Conservation (phyloP, 2,113 vertebrate species). For the Sphaerodactylus townsendi region DNA sequence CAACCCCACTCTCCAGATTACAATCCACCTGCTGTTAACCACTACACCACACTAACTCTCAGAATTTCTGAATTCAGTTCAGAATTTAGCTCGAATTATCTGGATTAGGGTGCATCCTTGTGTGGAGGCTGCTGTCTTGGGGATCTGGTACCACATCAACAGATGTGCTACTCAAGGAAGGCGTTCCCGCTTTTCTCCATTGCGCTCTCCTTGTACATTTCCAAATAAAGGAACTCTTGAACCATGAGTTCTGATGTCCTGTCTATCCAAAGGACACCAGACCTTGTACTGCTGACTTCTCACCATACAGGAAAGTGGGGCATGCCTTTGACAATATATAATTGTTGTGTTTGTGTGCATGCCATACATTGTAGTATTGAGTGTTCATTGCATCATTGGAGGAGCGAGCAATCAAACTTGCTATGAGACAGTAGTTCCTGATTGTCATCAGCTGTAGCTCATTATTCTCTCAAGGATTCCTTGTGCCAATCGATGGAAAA, state of each 20-base stretch:
- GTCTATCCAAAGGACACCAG: background rate
- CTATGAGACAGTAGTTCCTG: conserved; percentile 76
- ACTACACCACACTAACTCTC: no score
- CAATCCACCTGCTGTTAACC: no score
- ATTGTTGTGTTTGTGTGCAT: conserved; percentile 43
- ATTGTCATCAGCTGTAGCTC: conserved; percentile 84
- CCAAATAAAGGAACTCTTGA: background rate
- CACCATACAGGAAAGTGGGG: background rate
- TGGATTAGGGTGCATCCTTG: background rate
- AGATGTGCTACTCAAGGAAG: background rate
- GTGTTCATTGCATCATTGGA: conserved; percentile 59
- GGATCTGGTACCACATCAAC: background rate
- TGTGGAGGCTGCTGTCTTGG: background rate
- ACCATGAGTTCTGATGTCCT: background rate
- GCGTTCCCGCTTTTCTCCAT: background rate
- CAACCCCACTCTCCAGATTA: no score
- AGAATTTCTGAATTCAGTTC: no score
- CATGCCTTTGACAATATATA: background rate
- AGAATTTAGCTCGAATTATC: background rate
- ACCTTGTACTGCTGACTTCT: background rate
- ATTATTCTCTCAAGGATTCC: conserved; percentile 81
- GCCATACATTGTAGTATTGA: conserved; percentile 40
- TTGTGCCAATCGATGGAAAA: conserved; percentile 77
- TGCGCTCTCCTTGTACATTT: background rate
- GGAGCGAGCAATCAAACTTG: conserved; percentile 69